Evolutionary conservation across 2,797 vertebrate genomes (phyloP).

Genomic region (Rhodeus uyekii): DNA sequence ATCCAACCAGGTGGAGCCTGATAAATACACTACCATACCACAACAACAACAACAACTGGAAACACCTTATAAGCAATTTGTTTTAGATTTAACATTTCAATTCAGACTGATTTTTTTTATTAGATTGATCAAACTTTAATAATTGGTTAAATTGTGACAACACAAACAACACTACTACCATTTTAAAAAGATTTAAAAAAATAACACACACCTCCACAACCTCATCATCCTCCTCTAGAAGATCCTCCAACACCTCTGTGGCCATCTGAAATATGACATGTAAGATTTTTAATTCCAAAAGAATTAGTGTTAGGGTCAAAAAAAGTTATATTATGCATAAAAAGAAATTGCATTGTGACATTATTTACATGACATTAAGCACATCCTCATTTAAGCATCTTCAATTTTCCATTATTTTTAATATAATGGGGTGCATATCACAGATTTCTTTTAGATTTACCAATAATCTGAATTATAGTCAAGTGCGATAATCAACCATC

Average conservation of each 20-base stretch:
- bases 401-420: background rate
- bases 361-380: background rate
- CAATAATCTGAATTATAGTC: too few relatives aligned
- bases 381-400: background rate
- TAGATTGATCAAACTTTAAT: background rate
- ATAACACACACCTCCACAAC: slow-evolving; percentile 77
- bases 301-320: background rate
- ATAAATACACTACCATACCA: slow-evolving; percentile 29
- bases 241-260: slow-evolving; percentile 78
- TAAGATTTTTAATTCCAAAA: background rate
- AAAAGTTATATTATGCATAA: background rate
- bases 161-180: slow-evolving; percentile 3
- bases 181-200: background rate
- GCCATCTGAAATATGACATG: slow-evolving; percentile 66
- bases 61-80: background rate
- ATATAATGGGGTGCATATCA: background rate
- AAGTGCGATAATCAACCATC: too few relatives aligned
- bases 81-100: background rate
- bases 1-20: slow-evolving; percentile 13
- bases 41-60: slow-evolving; percentile 6
- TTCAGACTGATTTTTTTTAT: background rate
- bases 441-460: too few relatives aligned
- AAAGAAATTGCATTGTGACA: background rate
- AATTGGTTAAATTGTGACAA: background rate
- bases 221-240: slow-evolving; percentile 84